Percentiles rank a stretch among this genome's conserved stretches.
Conservation (phyloP, 2,797 vertebrate species). For the Notolabrus celidotus region DNA sequence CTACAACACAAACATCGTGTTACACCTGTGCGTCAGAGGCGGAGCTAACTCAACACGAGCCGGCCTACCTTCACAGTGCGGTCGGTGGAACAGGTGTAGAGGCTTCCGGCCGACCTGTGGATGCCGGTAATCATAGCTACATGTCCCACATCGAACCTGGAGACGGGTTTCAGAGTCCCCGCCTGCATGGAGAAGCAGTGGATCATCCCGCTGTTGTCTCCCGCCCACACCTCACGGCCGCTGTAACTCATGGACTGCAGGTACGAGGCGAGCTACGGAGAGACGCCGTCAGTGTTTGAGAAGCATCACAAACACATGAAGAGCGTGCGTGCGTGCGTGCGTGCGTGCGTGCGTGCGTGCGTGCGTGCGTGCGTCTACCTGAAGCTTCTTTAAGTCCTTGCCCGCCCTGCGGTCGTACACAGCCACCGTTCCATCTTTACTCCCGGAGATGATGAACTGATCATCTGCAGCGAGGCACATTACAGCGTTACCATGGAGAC, state of each 20-base stretch:
- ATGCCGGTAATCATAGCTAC: slow-evolving; percentile 90
- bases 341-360: too few species aligned
- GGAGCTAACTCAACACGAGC: neutral
- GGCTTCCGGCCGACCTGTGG: slow-evolving; percentile 86
- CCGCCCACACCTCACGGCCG: slow-evolving; percentile 90
- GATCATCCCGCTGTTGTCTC: slow-evolving; percentile 89
- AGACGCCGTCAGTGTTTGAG: slow-evolving; percentile 5
- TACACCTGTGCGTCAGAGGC: neutral
- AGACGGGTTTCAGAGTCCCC: slow-evolving; percentile 82
- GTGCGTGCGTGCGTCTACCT: slow-evolving; percentile 74
- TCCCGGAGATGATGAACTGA: slow-evolving; percentile 90
- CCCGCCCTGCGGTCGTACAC: slow-evolving; percentile 90
- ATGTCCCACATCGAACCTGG: slow-evolving; percentile 92
- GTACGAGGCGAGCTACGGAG: slow-evolving; percentile 88
- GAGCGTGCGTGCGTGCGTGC: neutral
- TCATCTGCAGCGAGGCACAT: slow-evolving; percentile 90
- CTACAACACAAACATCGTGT: slow-evolving; percentile 70
- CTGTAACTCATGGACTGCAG: slow-evolving; percentile 90
- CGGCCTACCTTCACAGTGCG: slow-evolving; percentile 87
- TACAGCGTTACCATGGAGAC: slow-evolving; percentile 87
- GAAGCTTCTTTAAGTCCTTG: slow-evolving; percentile 85
- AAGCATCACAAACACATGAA: neutral
- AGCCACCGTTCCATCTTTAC: slow-evolving; percentile 90
- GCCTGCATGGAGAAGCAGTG: slow-evolving; percentile 86
- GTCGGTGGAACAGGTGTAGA: slow-evolving; percentile 93